Conservation (phyloP, 2,113 vertebrate genomes). For the Brachionichthys hirsutus region DNA sequence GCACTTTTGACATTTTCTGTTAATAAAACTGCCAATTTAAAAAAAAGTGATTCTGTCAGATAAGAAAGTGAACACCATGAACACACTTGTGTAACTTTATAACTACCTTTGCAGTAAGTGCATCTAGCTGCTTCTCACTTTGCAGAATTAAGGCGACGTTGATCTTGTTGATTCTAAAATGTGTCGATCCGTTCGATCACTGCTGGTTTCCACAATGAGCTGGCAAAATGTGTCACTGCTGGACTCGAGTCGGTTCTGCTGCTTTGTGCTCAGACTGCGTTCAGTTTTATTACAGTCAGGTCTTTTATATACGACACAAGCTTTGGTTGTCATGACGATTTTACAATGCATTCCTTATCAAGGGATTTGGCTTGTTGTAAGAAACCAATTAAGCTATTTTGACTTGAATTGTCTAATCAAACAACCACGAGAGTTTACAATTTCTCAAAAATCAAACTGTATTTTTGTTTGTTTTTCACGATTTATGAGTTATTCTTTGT, state of each 20-base stretch:
- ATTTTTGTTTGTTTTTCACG: neutral
- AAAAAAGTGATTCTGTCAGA: neutral
- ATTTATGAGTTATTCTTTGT: conserved; percentile 24
- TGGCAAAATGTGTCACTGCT: neutral
- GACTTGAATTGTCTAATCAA: neutral
- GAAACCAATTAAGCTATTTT: neutral
- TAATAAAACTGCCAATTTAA: neutral
- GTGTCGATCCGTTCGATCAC: conserved; percentile 14
- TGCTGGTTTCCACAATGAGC: neutral
- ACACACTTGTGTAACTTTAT: neutral
- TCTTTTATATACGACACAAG: neutral
- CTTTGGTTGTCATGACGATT: neutral
- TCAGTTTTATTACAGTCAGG: conserved; percentile 4
- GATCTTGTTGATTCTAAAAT: neutral
- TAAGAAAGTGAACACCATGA: neutral
- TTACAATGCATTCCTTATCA: neutral
- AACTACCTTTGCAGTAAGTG: neutral
- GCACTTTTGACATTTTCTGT: neutral
- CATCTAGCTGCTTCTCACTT: neutral
- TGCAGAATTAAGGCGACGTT: conserved; percentile 4
- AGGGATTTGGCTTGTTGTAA: neutral
- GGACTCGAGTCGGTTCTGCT: conserved; percentile 1
- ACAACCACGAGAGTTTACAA: neutral
- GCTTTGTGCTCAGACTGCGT: neutral
- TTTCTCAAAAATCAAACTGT: neutral